Conservation (phyloP, 2,888 invertebrate species). For the Agriopis marginaria region DNA sequence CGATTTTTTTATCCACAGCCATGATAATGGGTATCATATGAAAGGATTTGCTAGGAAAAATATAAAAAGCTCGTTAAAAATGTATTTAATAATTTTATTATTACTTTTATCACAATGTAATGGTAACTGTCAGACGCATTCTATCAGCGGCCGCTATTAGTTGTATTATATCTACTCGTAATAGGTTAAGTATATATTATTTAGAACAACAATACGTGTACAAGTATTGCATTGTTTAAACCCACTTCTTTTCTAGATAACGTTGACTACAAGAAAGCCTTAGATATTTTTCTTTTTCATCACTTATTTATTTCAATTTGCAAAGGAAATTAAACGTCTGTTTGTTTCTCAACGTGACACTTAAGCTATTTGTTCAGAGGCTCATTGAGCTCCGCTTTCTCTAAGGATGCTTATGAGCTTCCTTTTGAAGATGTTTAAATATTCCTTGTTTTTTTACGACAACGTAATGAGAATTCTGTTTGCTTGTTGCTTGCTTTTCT, state of each 20-base stretch:
- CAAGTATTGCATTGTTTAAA: background rate
- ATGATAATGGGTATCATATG: no score
- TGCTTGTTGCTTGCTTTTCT: conserved; percentile 29
- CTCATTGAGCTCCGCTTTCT: conserved; percentile 59
- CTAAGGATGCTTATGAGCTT: conserved; percentile 57
- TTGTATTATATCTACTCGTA: no score
- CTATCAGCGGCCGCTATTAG: no score
- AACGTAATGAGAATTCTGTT: conserved; percentile 46
- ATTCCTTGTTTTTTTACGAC: conserved; percentile 41
- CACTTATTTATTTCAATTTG: conserved; percentile 62
- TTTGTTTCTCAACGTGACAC: conserved; percentile 60
- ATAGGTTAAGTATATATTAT: no score
- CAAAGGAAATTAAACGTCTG: conserved; percentile 67
- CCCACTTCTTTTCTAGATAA: background rate
- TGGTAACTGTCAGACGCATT: no score
- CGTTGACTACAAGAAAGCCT: conserved; percentile 2
- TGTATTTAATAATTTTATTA: no score
- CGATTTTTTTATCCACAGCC: no score
- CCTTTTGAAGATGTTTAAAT: conserved; percentile 52
- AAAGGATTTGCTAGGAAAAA: no score
- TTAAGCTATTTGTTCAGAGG: conserved; percentile 66
- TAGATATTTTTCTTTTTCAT: conserved; percentile 26
- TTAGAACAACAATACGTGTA: background rate
- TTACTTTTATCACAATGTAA: no score
- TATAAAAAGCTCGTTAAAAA: no score